These are phyloP conservation scores for Philypnodon macrostomus DNA, from an alignment of 2,797 vertebrate species.

Conservation along the genomic window DNA sequence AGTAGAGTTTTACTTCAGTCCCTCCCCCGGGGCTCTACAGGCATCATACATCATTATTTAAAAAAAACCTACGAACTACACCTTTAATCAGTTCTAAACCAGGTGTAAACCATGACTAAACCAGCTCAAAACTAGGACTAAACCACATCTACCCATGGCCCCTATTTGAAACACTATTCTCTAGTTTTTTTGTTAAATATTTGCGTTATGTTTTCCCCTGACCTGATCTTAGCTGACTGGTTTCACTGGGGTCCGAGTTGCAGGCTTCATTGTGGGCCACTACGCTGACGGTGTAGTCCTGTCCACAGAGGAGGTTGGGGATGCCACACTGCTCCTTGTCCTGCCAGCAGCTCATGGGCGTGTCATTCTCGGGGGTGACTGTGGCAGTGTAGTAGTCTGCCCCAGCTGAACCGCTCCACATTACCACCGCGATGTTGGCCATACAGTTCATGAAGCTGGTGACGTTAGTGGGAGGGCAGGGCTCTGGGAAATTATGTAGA, in stretches of 20 bases:
- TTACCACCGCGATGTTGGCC: conserved; percentile 69
- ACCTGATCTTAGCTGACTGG: conserved; percentile 69
- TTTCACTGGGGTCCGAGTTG: conserved; percentile 61
- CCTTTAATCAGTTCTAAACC: no score
- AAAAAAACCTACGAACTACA: no score
- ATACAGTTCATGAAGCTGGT: conserved; percentile 69
- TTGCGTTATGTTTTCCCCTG: conserved; percentile 16
- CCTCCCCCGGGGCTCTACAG: no score
- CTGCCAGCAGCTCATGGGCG: conserved; percentile 64
- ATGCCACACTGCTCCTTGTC: conserved; percentile 65
- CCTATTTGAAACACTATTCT: no score
- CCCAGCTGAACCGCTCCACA: conserved; percentile 66
- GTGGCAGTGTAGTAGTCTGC: conserved; percentile 70
- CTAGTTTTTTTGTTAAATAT: no score
- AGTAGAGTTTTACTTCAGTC: no score
- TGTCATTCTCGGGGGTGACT: conserved; percentile 42
- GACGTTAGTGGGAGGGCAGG: conserved; percentile 68
- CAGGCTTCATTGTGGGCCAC: conserved; percentile 63
- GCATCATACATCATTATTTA: no score
- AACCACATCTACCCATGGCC: no score
- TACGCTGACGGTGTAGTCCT: conserved; percentile 71
- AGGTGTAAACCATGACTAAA: no score
- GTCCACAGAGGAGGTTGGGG: conserved; percentile 69
- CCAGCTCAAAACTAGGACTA: no score
- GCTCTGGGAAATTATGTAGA: conserved; percentile 50